Evolutionary conservation across 2,888 invertebrate genomes (phyloP).

Genomic region (Agrilus mali): DNA sequence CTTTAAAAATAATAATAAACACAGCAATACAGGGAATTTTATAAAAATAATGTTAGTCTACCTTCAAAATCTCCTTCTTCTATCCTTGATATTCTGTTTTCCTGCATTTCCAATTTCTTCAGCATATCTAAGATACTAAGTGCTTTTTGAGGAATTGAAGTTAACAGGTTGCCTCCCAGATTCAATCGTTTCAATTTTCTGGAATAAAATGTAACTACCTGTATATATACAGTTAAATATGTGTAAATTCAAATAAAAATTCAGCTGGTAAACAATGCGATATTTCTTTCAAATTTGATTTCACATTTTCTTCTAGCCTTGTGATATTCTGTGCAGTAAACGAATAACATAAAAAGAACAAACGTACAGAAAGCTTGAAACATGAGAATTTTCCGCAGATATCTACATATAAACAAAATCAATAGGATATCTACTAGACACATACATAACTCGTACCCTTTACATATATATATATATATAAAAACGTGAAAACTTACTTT

Average conservation of each 20-base stretch:
- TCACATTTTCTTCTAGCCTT: too few species aligned
- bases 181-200: conserved; percentile 75
- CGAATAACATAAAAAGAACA: too few species aligned
- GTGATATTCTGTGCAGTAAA: too few species aligned
- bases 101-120: conserved; percentile 79
- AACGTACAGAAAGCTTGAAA: too few species aligned
- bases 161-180: conserved; percentile 72
- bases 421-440: too few species aligned
- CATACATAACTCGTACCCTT: too few species aligned
- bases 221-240: conserved; percentile 3
- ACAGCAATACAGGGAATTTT: too few species aligned
- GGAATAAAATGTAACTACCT: conserved; percentile 9
- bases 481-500: conserved; percentile 47
- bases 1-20: too few species aligned
- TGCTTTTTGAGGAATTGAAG: conserved; percentile 65
- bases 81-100: conserved; percentile 66
- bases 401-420: too few species aligned
- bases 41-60: conserved; percentile 29
- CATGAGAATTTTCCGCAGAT: too few species aligned
- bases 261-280: conserved; percentile 2
- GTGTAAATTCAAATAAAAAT: conserved; percentile 4
- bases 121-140: conserved; percentile 67
- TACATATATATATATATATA: too few species aligned
- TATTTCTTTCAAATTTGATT: too few species aligned
- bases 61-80: conserved; percentile 79